Conservation (phyloP, 2,797 vertebrate genomes). For the Pyrocephalus nanus region DNA sequence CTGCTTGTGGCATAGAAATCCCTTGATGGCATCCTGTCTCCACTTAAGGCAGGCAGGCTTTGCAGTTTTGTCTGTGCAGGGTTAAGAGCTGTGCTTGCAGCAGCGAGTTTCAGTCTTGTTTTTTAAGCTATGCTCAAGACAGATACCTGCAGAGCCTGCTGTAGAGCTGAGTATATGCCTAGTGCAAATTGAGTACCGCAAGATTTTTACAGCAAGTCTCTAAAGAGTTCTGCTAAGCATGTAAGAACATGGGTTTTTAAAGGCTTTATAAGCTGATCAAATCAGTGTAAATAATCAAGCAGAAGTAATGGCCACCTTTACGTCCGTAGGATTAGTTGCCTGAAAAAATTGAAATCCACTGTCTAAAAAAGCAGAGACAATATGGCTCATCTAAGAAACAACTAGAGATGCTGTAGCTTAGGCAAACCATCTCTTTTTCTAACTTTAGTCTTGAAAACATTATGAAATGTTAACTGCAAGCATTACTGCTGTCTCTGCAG, state of each 20-base stretch:
- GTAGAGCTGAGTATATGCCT: not conserved
- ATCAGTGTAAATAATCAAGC: slow-evolving; percentile 3
- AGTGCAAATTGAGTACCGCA: not conserved
- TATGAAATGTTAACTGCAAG: not conserved
- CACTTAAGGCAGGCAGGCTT: not conserved
- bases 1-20: not conserved
- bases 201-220: not conserved
- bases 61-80: rapidly evolving
- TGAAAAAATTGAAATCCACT: not conserved
- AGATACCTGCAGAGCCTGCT: not conserved
- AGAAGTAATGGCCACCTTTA: not conserved
- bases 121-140: not conserved
- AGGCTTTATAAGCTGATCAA: not conserved
- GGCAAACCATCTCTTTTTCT: not conserved
- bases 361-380: not conserved
- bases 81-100: not conserved
- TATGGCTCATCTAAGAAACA: not conserved
- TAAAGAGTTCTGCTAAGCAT: not conserved
- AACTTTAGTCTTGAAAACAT: not conserved
- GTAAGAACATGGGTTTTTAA: not conserved
- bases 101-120: not conserved
- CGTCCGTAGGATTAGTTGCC: not conserved
- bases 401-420: not conserved
- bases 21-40: not conserved
- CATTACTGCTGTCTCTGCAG: not conserved